phyloP scores from a whole-genome alignment of 2,113 vertebrate species.

The Chlorodrepanis virens region DNA sequence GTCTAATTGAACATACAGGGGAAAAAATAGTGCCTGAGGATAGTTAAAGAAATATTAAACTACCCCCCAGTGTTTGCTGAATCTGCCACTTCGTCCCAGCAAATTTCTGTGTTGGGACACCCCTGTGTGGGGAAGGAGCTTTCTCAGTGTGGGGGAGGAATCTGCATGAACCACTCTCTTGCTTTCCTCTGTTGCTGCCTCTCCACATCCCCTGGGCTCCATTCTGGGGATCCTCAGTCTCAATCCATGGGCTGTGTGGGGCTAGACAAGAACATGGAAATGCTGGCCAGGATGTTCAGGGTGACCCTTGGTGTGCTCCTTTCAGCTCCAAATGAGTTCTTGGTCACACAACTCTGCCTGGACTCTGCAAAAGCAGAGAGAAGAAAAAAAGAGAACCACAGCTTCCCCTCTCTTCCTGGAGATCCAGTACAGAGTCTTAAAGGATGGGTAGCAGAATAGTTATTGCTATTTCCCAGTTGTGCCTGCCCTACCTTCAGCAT shows the following conservation, averaged over 20 bases:
- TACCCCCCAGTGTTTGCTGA: conserved; percentile 25
- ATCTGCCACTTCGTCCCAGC: background rate
- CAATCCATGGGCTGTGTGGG: background rate
- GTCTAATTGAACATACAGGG: conserved; percentile 22
- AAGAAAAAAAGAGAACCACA: background rate
- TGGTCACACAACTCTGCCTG: background rate
- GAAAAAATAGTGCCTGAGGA: conserved; percentile 1
- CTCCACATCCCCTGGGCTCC: background rate
- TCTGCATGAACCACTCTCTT: background rate
- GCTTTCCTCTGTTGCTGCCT: background rate
- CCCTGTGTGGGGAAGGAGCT: background rate
- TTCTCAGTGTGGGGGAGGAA: background rate
- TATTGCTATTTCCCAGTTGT: background rate
- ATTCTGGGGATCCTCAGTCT: background rate
- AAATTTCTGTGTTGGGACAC: background rate
- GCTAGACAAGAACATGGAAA: background rate
- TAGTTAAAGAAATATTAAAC: conserved; percentile 17
- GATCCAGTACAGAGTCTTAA: background rate
- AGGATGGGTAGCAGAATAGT: background rate
- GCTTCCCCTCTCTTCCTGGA: background rate
- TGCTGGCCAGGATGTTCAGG: background rate
- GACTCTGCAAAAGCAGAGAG: background rate
- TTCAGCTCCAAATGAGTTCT: background rate
- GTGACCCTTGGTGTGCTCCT: background rate
- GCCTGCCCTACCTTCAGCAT: background rate